These are phyloP conservation scores for Epinephelus awoara DNA, from an alignment of 2,797 vertebrate genomes.

Conservation along the genomic window DNA sequence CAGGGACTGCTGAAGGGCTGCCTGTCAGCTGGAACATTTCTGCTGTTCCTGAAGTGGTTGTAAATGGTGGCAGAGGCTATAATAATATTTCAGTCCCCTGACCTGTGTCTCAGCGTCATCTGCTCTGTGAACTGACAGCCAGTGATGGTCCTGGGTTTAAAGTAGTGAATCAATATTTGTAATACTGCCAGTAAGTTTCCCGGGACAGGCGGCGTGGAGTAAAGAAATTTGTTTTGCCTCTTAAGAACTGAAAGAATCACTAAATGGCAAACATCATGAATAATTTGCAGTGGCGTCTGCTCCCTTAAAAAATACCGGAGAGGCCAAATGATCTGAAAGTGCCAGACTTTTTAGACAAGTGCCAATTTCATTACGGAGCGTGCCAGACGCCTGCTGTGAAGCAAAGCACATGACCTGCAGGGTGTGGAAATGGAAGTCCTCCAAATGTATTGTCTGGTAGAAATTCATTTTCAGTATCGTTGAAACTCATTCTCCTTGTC, in stretches of 20 bases:
- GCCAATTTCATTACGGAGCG: not conserved
- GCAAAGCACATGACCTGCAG: not conserved
- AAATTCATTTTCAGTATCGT: not conserved
- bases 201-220: slow-evolving; percentile 15
- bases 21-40: slow-evolving; percentile 24
- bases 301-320: slow-evolving; percentile 40
- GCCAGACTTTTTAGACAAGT: slow-evolving; percentile 28
- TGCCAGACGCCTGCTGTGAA: not conserved
- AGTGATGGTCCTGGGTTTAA: slow-evolving; percentile 37
- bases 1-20: slow-evolving; percentile 10
- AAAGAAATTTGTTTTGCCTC: slow-evolving; percentile 35
- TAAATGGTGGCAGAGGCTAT: slow-evolving; percentile 39
- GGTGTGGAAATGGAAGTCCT: slow-evolving; percentile 8
- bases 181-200: slow-evolving; percentile 30
- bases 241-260: slow-evolving; percentile 40
- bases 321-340: slow-evolving; percentile 22
- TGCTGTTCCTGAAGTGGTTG: slow-evolving; percentile 38
- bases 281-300: slow-evolving; percentile 23
- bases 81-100: slow-evolving; percentile 33
- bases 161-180: slow-evolving; percentile 56
- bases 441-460: not conserved
- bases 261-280: slow-evolving; percentile 54
- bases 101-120: slow-evolving; percentile 17
- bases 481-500: not conserved
- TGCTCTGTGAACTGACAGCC: slow-evolving; percentile 33